Percentiles rank a stretch among this genome's conserved stretches.
Conservation (phyloP, 2,797 vertebrate species). For the Synaphobranchus kaupii region DNA sequence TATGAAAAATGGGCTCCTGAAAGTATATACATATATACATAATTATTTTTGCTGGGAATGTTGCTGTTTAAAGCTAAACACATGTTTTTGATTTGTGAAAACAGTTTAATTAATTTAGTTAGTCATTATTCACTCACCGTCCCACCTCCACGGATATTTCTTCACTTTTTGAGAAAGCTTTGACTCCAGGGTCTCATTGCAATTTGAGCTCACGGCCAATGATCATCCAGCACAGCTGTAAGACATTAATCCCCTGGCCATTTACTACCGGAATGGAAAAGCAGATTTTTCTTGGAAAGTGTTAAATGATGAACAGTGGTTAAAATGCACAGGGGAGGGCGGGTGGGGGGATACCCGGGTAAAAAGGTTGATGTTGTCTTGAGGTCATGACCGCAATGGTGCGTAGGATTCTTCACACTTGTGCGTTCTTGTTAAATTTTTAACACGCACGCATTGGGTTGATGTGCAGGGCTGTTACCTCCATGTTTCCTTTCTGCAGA, state of each 20-base stretch:
- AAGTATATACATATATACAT: background rate
- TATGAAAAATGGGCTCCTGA: background rate
- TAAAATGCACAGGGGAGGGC: background rate
- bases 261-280: background rate
- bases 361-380: background rate
- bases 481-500: background rate
- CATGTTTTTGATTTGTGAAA: background rate
- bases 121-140: background rate
- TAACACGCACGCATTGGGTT: background rate
- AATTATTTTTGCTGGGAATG: background rate
- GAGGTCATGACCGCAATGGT: background rate
- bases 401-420: background rate
- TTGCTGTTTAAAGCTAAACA: background rate
- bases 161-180: background rate
- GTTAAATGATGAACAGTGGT: slow-evolving; percentile 1
- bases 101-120: background rate
- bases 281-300: slow-evolving; percentile 4
- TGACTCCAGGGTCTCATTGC: background rate
- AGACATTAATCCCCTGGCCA: background rate
- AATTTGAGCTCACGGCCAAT: background rate
- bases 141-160: background rate
- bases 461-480: background rate
- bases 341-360: background rate
- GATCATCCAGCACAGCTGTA: background rate
- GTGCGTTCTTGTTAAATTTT: background rate